Evolutionary conservation across 2,113 vertebrate genomes (phyloP).

Genomic region (Phylloscopus trochilus): DNA sequence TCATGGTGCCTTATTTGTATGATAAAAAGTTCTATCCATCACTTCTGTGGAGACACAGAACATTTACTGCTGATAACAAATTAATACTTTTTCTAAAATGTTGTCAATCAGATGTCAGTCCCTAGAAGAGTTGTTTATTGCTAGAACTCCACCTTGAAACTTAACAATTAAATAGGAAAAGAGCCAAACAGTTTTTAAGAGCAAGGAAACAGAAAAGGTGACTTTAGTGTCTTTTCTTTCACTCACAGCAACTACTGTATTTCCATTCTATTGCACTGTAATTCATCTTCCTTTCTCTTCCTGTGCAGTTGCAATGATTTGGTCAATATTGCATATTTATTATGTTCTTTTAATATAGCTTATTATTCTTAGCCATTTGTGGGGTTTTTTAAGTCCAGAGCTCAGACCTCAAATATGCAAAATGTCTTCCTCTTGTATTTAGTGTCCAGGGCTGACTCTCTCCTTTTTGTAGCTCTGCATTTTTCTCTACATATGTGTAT

Average conservation of each 20-base stretch:
- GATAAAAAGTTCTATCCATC: constrained; percentile 10
- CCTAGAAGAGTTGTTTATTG: background rate
- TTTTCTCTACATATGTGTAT: background rate
- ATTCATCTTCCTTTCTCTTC: background rate
- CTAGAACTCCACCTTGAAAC: background rate
- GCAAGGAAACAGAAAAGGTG: background rate
- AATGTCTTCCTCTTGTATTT: background rate
- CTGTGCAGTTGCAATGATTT: background rate
- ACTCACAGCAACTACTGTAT: background rate
- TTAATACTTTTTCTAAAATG: constrained; percentile 19
- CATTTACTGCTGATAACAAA: constrained; percentile 19
- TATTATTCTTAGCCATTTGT: background rate
- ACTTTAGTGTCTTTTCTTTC: background rate
- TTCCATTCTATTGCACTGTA: background rate
- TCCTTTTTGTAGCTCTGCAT: background rate
- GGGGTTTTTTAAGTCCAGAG: background rate
- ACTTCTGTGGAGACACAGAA: background rate
- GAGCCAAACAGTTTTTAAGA: background rate
- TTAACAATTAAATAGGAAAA: constrained; percentile 27
- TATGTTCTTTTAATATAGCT: background rate
- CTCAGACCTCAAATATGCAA: background rate
- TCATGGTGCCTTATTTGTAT: background rate
- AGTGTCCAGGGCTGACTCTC: background rate
- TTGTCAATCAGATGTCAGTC: constrained; percentile 37
- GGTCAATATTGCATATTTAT: background rate